These are phyloP conservation scores for Lindbergichthys nudifrons DNA, from an alignment of 2,797 vertebrate species.

Conservation along the genomic window DNA sequence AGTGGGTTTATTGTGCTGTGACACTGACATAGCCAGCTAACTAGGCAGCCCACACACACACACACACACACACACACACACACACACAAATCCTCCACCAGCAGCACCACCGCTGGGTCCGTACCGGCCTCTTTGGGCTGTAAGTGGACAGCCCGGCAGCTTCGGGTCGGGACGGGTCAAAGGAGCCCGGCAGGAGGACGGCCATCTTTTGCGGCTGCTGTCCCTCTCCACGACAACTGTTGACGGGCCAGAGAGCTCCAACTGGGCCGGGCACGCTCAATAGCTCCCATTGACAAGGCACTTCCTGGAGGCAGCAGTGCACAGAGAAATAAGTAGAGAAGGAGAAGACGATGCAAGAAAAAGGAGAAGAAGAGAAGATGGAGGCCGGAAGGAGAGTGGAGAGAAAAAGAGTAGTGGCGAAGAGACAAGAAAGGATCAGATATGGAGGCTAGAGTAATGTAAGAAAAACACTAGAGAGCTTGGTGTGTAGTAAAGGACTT, in stretches of 20 bases:
- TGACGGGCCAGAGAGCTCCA: constrained; percentile 57
- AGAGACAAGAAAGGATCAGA: not conserved
- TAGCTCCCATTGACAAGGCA: constrained; percentile 64
- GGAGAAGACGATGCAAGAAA: constrained; percentile 39
- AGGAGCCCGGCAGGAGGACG: constrained; percentile 45
- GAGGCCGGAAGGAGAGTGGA: constrained; percentile 8
- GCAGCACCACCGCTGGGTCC: constrained; percentile 42
- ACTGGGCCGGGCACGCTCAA: constrained; percentile 60
- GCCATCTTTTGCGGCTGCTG: constrained; percentile 65
- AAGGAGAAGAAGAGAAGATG: constrained; percentile 42
- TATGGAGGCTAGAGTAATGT: not conserved
- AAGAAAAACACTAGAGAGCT: not conserved
- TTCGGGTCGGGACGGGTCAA: constrained; percentile 39
- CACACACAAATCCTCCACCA: constrained; percentile 24
- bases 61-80: constrained; percentile 31
- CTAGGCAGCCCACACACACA: constrained; percentile 19
- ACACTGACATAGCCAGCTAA: constrained; percentile 38
- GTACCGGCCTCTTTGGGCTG: constrained; percentile 44
- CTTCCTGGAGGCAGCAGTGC: constrained; percentile 65
- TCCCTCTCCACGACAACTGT: constrained; percentile 71
- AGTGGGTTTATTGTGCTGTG: constrained; percentile 40
- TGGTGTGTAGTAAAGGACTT: not conserved
- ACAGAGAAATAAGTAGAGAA: constrained; percentile 42
- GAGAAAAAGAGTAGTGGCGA: not conserved
- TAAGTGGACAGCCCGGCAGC: constrained; percentile 37